These are phyloP conservation scores for Kryptolebias marmoratus DNA, from an alignment of 2,113 vertebrate genomes.

Conservation along the genomic window DNA sequence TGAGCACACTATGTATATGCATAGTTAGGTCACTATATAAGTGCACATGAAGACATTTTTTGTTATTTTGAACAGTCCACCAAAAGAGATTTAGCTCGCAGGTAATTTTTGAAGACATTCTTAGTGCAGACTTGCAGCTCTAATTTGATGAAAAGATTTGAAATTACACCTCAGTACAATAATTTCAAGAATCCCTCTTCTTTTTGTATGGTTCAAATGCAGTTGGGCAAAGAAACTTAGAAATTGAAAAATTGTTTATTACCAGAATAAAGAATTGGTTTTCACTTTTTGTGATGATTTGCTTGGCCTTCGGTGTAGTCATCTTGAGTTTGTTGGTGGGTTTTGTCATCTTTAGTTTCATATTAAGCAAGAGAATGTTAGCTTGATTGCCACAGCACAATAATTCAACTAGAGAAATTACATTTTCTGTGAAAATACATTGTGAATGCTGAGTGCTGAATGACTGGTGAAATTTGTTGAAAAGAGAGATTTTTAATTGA, in stretches of 20 bases:
- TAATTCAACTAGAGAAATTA: too few species aligned
- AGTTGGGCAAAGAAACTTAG: not conserved
- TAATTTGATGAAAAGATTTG: not conserved
- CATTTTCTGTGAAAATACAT: too few species aligned
- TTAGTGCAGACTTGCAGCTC: not conserved
- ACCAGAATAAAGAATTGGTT: not conserved
- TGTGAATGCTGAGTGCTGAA: too few species aligned
- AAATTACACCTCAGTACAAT: not conserved
- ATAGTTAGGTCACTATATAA: not conserved
- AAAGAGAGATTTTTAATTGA: too few species aligned
- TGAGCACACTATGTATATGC: slow-evolving; percentile 2
- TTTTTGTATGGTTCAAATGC: not conserved
- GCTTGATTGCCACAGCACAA: not conserved
- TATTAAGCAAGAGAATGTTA: too few species aligned
- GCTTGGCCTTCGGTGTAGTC: not conserved
- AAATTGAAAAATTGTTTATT: not conserved
- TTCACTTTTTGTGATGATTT: not conserved
- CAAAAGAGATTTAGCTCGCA: not conserved
- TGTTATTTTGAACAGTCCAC: not conserved
- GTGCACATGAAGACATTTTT: not conserved
- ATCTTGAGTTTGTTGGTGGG: not conserved
- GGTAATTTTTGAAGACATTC: not conserved
- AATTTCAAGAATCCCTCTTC: not conserved
- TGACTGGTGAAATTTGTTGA: too few species aligned
- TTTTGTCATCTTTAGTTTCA: not conserved